phyloP scores from a whole-genome alignment of 2,797 vertebrate species.

The Huso huso region DNA sequence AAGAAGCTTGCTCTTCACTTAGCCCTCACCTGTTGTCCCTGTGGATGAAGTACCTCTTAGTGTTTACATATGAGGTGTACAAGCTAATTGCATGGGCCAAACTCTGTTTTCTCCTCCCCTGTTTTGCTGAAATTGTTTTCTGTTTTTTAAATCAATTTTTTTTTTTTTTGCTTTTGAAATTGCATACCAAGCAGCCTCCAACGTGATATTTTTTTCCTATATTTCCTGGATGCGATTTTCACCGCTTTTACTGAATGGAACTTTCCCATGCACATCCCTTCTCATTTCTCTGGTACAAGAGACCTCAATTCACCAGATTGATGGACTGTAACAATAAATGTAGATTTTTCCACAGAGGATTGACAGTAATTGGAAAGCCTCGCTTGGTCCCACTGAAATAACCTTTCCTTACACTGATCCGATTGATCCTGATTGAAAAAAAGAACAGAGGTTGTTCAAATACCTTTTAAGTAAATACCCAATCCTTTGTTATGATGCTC shows the following conservation, averaged over 20 bases:
- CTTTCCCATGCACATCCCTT: constrained; percentile 23
- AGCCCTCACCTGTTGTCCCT: constrained; percentile 16
- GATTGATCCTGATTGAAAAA: constrained; percentile 24
- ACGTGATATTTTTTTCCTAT: background rate
- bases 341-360: too few relatives aligned
- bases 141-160: constrained; percentile 4
- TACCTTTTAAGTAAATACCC: too few relatives aligned
- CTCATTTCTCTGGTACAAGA: background rate
- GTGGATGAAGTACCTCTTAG: constrained; percentile 34
- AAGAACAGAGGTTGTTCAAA: too few relatives aligned
- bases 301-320: too few relatives aligned
- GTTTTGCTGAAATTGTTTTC: constrained; percentile 27
- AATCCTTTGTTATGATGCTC: too few relatives aligned
- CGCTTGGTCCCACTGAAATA: background rate
- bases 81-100: constrained; percentile 29
- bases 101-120: constrained; percentile 26
- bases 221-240: constrained; percentile 18
- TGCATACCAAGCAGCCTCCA: constrained; percentile 24
- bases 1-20: constrained; percentile 12
- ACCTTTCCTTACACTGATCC: background rate
- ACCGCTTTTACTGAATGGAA: constrained; percentile 37
- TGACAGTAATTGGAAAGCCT: background rate
- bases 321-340: too few relatives aligned
- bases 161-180: constrained; percentile 19
- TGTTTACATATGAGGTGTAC: constrained; percentile 34